Conservation (phyloP, 2,113 vertebrate species). For the Psephotus haematonotus region DNA sequence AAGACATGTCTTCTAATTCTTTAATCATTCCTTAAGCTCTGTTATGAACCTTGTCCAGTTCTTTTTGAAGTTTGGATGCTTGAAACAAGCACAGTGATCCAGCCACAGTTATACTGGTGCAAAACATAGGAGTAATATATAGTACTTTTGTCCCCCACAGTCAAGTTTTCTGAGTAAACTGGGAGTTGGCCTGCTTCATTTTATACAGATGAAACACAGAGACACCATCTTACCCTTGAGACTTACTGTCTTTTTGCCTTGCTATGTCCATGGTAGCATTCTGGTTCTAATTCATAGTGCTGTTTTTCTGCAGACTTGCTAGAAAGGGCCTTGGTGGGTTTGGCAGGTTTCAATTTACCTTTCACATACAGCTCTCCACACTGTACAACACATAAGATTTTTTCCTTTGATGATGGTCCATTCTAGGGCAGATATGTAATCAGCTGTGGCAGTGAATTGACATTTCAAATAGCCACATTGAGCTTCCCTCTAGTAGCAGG, state of each 20-base stretch:
- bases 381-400: rapidly evolving
- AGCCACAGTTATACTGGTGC: not conserved
- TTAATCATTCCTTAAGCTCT: constrained; percentile 32
- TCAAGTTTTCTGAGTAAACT: not conserved
- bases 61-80: constrained; percentile 21
- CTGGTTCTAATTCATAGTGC: not conserved
- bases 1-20: constrained; percentile 39
- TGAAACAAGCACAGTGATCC: not conserved
- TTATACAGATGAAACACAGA: not conserved
- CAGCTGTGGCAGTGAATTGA: not conserved
- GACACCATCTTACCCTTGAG: not conserved
- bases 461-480: not conserved
- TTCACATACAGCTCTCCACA: not conserved
- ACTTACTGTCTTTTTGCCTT: not conserved
- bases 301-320: not conserved
- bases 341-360: not conserved
- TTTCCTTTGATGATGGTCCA: not conserved
- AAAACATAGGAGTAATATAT: not conserved
- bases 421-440: not conserved
- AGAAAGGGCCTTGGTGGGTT: not conserved
- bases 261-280: not conserved
- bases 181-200: not conserved
- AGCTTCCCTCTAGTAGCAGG: not conserved
- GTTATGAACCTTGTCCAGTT: constrained; percentile 7
- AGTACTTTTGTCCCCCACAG: not conserved